These are phyloP conservation scores for Natrix natrix DNA, from an alignment of 2,797 vertebrate species.

Conservation along the genomic window DNA sequence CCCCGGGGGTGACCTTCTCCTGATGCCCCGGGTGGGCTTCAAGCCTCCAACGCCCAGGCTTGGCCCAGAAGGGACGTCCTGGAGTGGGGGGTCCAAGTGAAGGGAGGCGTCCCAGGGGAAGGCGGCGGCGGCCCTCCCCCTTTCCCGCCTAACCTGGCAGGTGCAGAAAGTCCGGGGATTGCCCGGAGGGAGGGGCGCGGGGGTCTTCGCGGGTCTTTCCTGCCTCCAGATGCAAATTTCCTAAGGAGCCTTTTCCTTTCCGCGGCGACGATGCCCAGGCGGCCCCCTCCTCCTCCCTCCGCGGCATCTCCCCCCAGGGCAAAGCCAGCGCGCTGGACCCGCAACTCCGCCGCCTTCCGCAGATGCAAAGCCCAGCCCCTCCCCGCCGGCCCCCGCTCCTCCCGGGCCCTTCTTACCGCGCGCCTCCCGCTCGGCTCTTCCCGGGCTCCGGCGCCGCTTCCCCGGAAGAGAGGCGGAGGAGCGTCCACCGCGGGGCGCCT, in stretches of 20 bases:
- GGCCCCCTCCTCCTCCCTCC: neutral
- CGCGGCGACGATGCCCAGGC: neutral
- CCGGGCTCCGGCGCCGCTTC: conserved; percentile 31
- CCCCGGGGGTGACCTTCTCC: neutral
- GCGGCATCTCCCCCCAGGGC: neutral
- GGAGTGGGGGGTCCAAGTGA: neutral
- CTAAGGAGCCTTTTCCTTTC: neutral
- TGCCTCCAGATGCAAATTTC: neutral
- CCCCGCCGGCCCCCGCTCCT: too few relatives aligned
- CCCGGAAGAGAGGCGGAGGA: neutral
- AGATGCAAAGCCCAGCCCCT: neutral
- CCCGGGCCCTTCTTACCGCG: conserved; percentile 34
- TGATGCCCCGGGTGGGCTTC: neutral
- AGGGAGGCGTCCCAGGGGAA: neutral
- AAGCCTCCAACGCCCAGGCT: neutral
- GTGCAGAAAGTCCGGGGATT: neutral
- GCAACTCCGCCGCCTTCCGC: neutral
- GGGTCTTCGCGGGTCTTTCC: too few relatives aligned
- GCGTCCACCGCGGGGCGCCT: neutral
- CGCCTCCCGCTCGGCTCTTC: neutral
- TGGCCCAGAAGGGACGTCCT: neutral
- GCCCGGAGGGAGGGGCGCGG: neutral
- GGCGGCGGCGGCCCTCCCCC: neutral
- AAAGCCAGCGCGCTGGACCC: neutral
- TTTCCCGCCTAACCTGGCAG: neutral